phyloP scores from a whole-genome alignment of 1,140 invertebrate genomes.

The Procambarus clarkii region DNA sequence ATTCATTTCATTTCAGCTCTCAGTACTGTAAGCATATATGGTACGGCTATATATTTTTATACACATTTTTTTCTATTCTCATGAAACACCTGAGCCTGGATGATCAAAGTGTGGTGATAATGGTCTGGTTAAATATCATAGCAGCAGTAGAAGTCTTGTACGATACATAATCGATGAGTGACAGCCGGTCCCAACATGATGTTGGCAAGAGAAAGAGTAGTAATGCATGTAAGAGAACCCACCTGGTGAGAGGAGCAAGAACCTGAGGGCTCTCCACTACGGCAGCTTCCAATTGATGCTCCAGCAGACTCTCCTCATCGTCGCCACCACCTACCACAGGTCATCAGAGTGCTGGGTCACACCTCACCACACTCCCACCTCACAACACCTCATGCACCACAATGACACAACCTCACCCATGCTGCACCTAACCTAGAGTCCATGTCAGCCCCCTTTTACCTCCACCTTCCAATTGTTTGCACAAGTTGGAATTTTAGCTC shows the following conservation, averaged over 20 bases:
- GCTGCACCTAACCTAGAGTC: conserved; percentile 50
- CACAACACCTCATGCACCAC: conserved; percentile 48
- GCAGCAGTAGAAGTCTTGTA: neutral
- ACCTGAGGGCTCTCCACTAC: conserved; percentile 15
- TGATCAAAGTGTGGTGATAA: neutral
- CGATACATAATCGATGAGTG: neutral
- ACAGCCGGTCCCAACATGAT: neutral
- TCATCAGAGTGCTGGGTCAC: conserved; percentile 49
- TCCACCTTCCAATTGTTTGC: no score
- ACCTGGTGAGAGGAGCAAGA: conserved; percentile 25
- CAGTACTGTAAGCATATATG: no score
- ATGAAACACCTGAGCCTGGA: no score
- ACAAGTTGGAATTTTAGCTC: no score
- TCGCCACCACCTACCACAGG: conserved; percentile 58
- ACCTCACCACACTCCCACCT: conserved; percentile 17
- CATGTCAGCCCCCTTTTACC: conserved; percentile 18
- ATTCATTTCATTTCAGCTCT: no score
- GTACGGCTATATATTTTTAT: no score
- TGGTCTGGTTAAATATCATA: neutral
- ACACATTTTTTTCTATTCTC: no score
- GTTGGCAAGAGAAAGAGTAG: neutral
- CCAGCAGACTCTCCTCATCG: conserved; percentile 43
- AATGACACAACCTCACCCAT: conserved; percentile 22
- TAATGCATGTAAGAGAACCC: neutral
- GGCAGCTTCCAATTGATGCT: conserved; percentile 41